Conservation (phyloP, 2,113 vertebrate genomes). For the Marmota monax region DNA sequence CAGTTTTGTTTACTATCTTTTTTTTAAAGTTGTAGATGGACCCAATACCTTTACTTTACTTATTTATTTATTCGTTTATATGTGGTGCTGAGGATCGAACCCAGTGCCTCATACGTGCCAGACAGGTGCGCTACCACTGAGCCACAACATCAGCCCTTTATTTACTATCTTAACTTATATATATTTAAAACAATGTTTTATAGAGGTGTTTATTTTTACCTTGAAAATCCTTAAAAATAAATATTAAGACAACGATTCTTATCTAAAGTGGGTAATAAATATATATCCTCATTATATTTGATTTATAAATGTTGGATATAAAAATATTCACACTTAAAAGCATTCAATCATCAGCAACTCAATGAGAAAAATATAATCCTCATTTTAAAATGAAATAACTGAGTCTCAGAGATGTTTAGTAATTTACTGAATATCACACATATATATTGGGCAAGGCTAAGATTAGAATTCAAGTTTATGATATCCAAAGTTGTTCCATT, state of each 20-base stretch:
- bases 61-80: too few species aligned
- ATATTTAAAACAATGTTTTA: conserved; percentile 10
- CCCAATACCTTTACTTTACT: too few species aligned
- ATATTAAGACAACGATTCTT: conserved; percentile 3
- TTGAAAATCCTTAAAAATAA: conserved; percentile 3
- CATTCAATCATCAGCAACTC: neutral
- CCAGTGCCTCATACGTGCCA: too few species aligned
- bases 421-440: neutral
- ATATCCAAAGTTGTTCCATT: neutral
- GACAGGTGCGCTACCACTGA: too few species aligned
- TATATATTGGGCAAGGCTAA: neutral
- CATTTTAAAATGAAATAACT: neutral
- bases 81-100: too few species aligned
- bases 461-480: neutral
- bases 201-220: neutral
- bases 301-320: neutral
- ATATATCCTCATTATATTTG: neutral
- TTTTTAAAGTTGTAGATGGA: too few species aligned
- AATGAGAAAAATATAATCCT: neutral
- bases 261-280: neutral
- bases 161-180: neutral
- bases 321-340: neutral
- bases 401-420: neutral
- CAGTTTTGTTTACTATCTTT: neutral
- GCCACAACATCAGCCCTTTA: neutral